Percentiles rank a stretch among this genome's conserved stretches.
phyloP scores from a whole-genome alignment of 2,888 invertebrate genomes.

The Dorcus parallelipipedus region DNA sequence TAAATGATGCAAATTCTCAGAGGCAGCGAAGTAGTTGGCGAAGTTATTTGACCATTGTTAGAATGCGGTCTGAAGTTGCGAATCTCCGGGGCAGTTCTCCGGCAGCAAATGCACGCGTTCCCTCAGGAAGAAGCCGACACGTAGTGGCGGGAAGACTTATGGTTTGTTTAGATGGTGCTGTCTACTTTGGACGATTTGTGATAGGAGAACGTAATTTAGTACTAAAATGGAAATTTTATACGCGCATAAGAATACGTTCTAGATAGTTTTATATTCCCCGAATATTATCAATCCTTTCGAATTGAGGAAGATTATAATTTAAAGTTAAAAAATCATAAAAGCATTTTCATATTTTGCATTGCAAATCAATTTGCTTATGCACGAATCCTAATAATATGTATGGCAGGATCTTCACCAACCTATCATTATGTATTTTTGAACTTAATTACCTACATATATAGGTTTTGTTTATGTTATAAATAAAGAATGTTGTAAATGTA shows the following conservation, averaged over 20 bases:
- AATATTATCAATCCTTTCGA: too few relatives aligned
- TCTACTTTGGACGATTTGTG: conserved; percentile 39
- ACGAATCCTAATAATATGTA: too few relatives aligned
- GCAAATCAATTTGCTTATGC: too few relatives aligned
- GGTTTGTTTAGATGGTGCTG: conserved; percentile 40
- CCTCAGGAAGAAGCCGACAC: conserved; percentile 27
- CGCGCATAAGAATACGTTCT: background rate
- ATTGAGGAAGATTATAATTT: background rate
- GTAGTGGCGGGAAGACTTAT: conserved; percentile 33
- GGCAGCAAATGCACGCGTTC: conserved; percentile 28
- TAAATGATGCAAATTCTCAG: background rate
- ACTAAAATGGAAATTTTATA: conserved; percentile 35
- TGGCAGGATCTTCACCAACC: too few relatives aligned
- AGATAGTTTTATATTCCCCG: too few relatives aligned
- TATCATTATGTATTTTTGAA: too few relatives aligned
- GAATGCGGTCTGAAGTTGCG: background rate
- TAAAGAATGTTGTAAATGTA: too few relatives aligned
- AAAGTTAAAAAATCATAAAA: background rate
- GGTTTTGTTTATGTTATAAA: too few relatives aligned
- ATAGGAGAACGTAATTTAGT: conserved; percentile 33
- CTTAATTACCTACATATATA: too few relatives aligned
- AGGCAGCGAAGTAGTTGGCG: conserved; percentile 1
- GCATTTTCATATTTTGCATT: too few relatives aligned
- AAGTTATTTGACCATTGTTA: conserved; percentile 19
- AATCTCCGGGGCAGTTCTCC: background rate